Conservation (phyloP, 2,888 invertebrate genomes). For the Acleris sparsana region DNA sequence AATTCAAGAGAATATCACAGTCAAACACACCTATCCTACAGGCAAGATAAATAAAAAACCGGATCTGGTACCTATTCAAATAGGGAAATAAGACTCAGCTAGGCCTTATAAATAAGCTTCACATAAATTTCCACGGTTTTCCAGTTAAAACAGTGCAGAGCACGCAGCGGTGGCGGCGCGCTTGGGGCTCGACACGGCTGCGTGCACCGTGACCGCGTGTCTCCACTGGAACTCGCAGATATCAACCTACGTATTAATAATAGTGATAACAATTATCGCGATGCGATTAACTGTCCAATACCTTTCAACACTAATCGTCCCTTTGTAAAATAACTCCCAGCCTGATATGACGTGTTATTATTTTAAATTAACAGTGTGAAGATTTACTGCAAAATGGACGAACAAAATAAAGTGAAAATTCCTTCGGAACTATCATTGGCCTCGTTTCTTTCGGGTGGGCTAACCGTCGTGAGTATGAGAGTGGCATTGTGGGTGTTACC, state of each 20-base stretch:
- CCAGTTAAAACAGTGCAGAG: neutral
- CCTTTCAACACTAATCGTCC: slow-evolving; percentile 48
- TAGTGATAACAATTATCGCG: slow-evolving; percentile 75
- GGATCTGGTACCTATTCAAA: no score
- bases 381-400: slow-evolving; percentile 46
- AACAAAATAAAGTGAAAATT: slow-evolving; percentile 37
- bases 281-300: slow-evolving; percentile 62
- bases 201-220: slow-evolving; percentile 11
- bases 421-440: slow-evolving; percentile 51
- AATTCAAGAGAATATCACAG: no score
- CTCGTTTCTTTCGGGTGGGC: slow-evolving; percentile 51
- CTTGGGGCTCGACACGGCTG: neutral
- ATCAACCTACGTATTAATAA: slow-evolving; percentile 48
- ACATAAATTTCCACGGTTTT: neutral
- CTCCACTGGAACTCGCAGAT: slow-evolving; percentile 27
- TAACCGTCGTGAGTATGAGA: slow-evolving; percentile 60
- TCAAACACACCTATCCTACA: no score
- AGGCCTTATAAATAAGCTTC: neutral
- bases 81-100: neutral
- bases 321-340: slow-evolving; percentile 54
- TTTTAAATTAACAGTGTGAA: slow-evolving; percentile 38
- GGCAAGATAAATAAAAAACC: no score
- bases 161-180: neutral
- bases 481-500: neutral
- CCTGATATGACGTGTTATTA: slow-evolving; percentile 55